Conservation (phyloP, 1,140 invertebrate species). For the Belonocnema kinseyi region DNA sequence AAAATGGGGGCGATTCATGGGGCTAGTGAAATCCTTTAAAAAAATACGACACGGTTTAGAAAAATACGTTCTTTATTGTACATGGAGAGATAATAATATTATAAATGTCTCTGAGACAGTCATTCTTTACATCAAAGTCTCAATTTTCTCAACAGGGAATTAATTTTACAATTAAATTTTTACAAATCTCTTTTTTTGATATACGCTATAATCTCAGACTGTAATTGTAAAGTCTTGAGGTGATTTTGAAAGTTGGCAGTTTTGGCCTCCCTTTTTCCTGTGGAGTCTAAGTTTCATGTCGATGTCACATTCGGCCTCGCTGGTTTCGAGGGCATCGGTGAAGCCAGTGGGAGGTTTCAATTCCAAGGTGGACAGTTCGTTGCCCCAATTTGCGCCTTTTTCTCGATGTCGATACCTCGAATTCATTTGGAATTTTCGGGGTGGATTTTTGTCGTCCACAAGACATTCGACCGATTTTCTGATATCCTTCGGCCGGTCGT, state of each 20-base stretch:
- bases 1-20: too few species aligned
- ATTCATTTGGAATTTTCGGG: conserved; percentile 52
- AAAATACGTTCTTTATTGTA: conserved; percentile 73
- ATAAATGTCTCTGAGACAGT: conserved; percentile 45
- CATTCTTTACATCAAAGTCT: conserved; percentile 44
- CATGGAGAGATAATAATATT: conserved; percentile 61
- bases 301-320: conserved; percentile 75
- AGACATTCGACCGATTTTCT: conserved; percentile 67
- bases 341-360: conserved; percentile 72
- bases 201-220: conserved; percentile 72
- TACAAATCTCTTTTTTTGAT: conserved; percentile 53
- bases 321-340: conserved; percentile 72
- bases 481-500: conserved; percentile 59
- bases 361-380: conserved; percentile 70
- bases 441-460: conserved; percentile 54
- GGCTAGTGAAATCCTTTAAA: too few species aligned
- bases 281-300: conserved; percentile 70
- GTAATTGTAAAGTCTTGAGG: conserved; percentile 73
- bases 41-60: conserved; percentile 49
- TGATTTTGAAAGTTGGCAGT: conserved; percentile 70
- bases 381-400: conserved; percentile 64
- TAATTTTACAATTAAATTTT: conserved; percentile 22
- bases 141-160: conserved; percentile 21
- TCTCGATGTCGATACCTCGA: conserved; percentile 44
- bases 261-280: conserved; percentile 60